These are phyloP conservation scores for Oostethus manadensis DNA, from an alignment of 2,113 vertebrate species.

Conservation along the genomic window DNA sequence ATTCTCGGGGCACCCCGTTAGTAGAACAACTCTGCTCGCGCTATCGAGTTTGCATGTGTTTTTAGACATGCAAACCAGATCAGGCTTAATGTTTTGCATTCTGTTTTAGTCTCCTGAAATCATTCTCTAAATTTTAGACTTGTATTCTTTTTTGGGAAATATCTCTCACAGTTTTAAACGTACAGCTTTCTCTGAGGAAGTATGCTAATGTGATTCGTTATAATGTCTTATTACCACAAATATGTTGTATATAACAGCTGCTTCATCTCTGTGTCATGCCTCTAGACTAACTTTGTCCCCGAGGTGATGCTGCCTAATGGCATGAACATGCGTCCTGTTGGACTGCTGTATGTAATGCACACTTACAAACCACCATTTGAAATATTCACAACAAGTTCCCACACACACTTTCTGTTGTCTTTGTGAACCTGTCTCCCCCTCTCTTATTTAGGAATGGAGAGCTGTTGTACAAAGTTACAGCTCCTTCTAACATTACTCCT, in stretches of 20 bases:
- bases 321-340: conserved; percentile 5
- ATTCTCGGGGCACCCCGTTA: too few relatives aligned
- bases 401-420: neutral
- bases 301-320: conserved; percentile 6
- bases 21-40: too few relatives aligned
- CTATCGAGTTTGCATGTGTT: too few relatives aligned
- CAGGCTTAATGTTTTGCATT: too few relatives aligned
- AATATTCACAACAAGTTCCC: neutral
- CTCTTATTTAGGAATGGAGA: conserved; percentile 4
- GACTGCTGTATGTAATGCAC: conserved; percentile 1
- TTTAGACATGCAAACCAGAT: too few relatives aligned
- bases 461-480: conserved; percentile 9
- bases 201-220: too few relatives aligned
- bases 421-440: neutral
- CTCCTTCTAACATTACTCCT: conserved; percentile 1
- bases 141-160: too few relatives aligned
- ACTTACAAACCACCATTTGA: neutral
- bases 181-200: too few relatives aligned
- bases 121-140: too few relatives aligned
- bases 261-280: neutral
- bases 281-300: conserved; percentile 1
- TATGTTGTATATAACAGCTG: too few relatives aligned
- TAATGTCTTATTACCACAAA: neutral
- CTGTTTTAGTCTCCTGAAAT: too few relatives aligned
- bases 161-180: too few relatives aligned